Percentiles rank a stretch among this genome's conserved stretches.
Evolutionary conservation across 2,797 vertebrate genomes (phyloP).

Genomic region (Gobio occitaniae): DNA sequence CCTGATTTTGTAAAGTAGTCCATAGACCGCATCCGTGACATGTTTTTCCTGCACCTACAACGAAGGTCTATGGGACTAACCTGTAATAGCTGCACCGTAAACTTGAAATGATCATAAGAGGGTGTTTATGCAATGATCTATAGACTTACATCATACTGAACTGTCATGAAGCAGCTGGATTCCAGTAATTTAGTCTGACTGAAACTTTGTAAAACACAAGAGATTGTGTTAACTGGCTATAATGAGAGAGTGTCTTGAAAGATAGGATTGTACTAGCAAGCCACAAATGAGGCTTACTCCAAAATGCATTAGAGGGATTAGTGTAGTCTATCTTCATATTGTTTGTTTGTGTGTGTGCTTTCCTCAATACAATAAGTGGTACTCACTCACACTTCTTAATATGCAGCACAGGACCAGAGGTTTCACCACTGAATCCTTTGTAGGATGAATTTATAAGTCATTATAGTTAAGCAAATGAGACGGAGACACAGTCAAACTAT

Average conservation of each 20-base stretch:
- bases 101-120: not conserved
- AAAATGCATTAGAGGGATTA: slow-evolving; percentile 64
- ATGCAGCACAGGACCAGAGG: slow-evolving; percentile 12
- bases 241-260: slow-evolving; percentile 71
- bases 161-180: slow-evolving; percentile 63
- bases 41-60: not conserved
- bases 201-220: slow-evolving; percentile 26
- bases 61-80: not conserved
- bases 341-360: slow-evolving; percentile 34
- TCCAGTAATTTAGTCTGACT: slow-evolving; percentile 62
- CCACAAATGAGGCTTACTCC: slow-evolving; percentile 74
- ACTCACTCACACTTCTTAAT: not conserved
- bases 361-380: slow-evolving; percentile 21
- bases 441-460: slow-evolving; percentile 8
- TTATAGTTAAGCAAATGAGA: slow-evolving; percentile 5
- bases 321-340: slow-evolving; percentile 67
- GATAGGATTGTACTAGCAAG: slow-evolving; percentile 72
- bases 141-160: slow-evolving; percentile 60
- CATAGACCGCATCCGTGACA: accelerated
- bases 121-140: slow-evolving; percentile 19
- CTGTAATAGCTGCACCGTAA: not conserved
- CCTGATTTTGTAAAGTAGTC: not conserved
- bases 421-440: slow-evolving; percentile 12
- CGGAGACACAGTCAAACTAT: not conserved
- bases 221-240: slow-evolving; percentile 42